Percentiles rank a stretch among this genome's conserved stretches.
phyloP scores from a whole-genome alignment of 2,797 vertebrate genomes.

The Mus minutoides region DNA sequence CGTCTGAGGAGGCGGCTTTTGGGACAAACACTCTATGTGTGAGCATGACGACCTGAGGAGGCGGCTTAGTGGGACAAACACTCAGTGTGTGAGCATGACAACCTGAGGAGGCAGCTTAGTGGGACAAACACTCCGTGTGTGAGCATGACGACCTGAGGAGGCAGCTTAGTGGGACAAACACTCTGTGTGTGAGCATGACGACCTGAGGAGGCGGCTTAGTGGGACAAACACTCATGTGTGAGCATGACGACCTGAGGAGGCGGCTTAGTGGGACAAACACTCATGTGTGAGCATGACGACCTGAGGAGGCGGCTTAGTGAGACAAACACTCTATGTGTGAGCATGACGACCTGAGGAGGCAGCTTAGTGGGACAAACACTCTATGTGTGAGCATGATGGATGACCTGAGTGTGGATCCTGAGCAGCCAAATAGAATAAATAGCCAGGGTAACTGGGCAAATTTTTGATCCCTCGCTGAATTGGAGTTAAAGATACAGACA shows the following conservation, averaged over 20 bases:
- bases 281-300: neutral
- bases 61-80: neutral
- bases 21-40: neutral
- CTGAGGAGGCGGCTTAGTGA: neutral
- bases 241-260: neutral
- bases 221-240: neutral
- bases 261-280: neutral
- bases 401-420: neutral
- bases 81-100: neutral
- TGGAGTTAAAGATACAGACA: neutral
- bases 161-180: neutral
- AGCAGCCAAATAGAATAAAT: neutral
- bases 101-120: no score
- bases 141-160: neutral
- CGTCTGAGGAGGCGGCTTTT: neutral
- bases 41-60: neutral
- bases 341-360: neutral
- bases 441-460: neutral
- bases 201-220: neutral
- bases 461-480: neutral
- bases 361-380: neutral
- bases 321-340: neutral
- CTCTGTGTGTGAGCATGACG: neutral
- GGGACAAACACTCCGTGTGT: neutral
- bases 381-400: neutral